Conservation (phyloP, 1,140 invertebrate species). For the Drosophila obscura region DNA sequence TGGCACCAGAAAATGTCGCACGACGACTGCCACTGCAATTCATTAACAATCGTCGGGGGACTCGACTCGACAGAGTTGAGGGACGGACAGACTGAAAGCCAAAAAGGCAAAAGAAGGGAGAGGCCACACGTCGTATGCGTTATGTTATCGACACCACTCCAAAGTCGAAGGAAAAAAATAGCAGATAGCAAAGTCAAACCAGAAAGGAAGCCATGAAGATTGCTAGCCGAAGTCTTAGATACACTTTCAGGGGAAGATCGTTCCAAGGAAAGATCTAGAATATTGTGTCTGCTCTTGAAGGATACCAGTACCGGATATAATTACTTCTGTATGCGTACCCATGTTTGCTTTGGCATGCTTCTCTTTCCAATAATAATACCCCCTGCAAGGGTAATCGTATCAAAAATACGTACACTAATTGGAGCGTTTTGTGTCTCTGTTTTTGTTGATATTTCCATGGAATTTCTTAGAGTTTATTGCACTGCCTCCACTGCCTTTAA, state of each 20-base stretch:
- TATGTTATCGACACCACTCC: slow-evolving; percentile 20
- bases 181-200: too few relatives aligned
- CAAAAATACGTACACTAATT: slow-evolving; percentile 41
- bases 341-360: too few relatives aligned
- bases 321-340: too few relatives aligned
- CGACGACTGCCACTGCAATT: slow-evolving; percentile 48
- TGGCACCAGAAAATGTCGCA: slow-evolving; percentile 37
- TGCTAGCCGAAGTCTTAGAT: too few relatives aligned
- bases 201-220: too few relatives aligned
- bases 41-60: slow-evolving; percentile 52
- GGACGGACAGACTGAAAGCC: slow-evolving; percentile 66
- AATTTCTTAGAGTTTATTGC: slow-evolving; percentile 74
- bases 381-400: slow-evolving; percentile 24
- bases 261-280: too few relatives aligned
- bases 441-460: slow-evolving; percentile 69
- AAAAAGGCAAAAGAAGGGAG: slow-evolving; percentile 48
- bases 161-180: background rate
- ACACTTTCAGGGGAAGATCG: too few relatives aligned
- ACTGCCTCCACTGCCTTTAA: slow-evolving; percentile 31
- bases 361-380: too few relatives aligned
- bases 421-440: slow-evolving; percentile 36
- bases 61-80: slow-evolving; percentile 50
- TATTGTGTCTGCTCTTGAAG: too few relatives aligned
- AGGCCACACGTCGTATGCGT: slow-evolving; percentile 68
- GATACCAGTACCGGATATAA: too few relatives aligned